phyloP scores from a whole-genome alignment of 1,140 invertebrate species.

The Halyomorpha halys region DNA sequence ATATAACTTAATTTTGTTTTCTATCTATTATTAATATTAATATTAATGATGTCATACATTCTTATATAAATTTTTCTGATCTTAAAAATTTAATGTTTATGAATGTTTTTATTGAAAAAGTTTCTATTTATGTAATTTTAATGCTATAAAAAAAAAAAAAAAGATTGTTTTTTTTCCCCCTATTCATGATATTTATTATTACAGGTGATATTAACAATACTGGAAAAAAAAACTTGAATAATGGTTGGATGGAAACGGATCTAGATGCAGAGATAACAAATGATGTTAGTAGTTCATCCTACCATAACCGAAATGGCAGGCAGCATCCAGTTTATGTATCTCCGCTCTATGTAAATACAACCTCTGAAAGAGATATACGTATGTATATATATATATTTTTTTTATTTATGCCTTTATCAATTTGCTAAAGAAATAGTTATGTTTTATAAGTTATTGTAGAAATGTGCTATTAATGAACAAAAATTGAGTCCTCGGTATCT shows the following conservation, averaged over 20 bases:
- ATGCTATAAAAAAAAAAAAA: too few relatives aligned
- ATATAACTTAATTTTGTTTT: too few relatives aligned
- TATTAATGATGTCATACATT: too few relatives aligned
- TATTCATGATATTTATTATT: not conserved
- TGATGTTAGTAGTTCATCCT: constrained; percentile 44
- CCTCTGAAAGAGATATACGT: constrained; percentile 27
- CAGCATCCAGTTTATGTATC: constrained; percentile 22
- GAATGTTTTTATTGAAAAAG: too few relatives aligned
- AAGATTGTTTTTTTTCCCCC: not conserved
- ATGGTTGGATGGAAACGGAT: constrained; percentile 80
- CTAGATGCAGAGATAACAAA: constrained; percentile 62
- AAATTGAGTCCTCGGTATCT: too few relatives aligned
- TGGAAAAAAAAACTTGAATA: constrained; percentile 23
- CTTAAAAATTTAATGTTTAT: too few relatives aligned
- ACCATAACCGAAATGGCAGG: constrained; percentile 26
- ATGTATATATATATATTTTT: not conserved
- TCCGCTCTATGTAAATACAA: constrained; percentile 40
- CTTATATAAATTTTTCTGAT: too few relatives aligned
- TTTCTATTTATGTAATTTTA: too few relatives aligned
- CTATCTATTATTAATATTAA: too few relatives aligned
- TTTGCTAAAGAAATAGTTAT: too few relatives aligned
- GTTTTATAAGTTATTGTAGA: not conserved
- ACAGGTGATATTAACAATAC: not conserved
- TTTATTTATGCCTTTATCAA: not conserved
- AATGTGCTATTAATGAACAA: not conserved